These are phyloP conservation scores for Incurvaria masculella DNA, from an alignment of 2,888 invertebrate genomes.

Conservation along the genomic window DNA sequence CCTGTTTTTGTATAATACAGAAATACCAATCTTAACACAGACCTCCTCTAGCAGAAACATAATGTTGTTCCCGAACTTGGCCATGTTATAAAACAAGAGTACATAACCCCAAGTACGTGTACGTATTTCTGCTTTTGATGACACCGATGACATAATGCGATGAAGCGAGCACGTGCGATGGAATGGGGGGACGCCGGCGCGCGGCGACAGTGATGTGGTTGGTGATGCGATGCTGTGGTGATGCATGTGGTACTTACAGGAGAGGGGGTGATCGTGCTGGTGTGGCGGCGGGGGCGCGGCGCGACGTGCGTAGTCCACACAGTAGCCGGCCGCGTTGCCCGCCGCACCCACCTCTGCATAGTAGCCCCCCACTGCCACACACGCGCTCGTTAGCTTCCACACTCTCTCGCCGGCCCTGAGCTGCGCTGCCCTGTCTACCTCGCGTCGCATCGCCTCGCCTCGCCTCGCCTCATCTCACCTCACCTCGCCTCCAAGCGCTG, in stretches of 20 bases:
- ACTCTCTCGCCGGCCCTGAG: background rate
- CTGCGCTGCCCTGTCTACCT: background rate
- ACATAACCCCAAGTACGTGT: too few relatives aligned
- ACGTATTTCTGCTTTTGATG: too few relatives aligned
- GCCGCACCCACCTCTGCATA: constrained; percentile 44
- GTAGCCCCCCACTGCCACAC: constrained; percentile 52
- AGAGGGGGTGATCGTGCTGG: constrained; percentile 23
- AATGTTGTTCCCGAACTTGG: too few relatives aligned
- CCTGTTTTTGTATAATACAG: too few relatives aligned
- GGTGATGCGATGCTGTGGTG: background rate
- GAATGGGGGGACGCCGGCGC: too few relatives aligned
- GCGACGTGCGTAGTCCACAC: constrained; percentile 42
- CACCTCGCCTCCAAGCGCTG: background rate
- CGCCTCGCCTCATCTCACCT: background rate
- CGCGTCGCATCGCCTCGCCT: background rate
- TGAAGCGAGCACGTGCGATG: too few relatives aligned
- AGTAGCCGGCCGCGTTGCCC: constrained; percentile 28
- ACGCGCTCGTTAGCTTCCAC: constrained; percentile 18
- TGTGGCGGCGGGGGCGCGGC: constrained; percentile 19
- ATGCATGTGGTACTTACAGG: background rate
- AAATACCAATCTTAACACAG: too few relatives aligned
- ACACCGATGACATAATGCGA: too few relatives aligned
- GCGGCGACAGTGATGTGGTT: background rate
- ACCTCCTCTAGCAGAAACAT: too few relatives aligned
- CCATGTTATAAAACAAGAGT: too few relatives aligned